These are phyloP conservation scores for Ataeniobius toweri DNA, from an alignment of 2,797 vertebrate genomes.

Conservation along the genomic window DNA sequence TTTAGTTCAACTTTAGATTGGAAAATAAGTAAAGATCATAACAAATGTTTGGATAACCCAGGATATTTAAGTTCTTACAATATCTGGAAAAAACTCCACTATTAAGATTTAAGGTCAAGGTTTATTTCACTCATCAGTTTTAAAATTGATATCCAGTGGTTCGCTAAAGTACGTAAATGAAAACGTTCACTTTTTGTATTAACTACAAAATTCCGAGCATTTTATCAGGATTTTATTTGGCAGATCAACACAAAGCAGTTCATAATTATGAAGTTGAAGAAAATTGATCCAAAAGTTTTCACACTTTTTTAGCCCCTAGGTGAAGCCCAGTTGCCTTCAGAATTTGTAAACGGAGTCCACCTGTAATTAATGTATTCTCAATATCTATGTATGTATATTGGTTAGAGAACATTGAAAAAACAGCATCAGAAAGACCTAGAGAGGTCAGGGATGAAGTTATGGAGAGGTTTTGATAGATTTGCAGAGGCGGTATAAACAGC, in stretches of 20 bases:
- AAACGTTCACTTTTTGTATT: background rate
- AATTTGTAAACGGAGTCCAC: no score
- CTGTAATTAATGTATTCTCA: no score
- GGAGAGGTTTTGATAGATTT: background rate
- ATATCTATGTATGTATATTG: no score
- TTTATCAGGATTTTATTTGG: background rate
- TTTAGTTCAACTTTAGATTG: background rate
- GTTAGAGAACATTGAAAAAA: no score
- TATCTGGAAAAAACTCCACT: background rate
- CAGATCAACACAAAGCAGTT: background rate
- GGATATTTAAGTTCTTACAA: background rate
- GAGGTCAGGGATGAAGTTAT: no score
- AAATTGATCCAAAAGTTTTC: background rate
- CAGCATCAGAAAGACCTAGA: no score
- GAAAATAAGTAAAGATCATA: background rate
- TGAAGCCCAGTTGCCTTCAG: no score
- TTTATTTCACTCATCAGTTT: background rate
- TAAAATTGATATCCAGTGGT: background rate
- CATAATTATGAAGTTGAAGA: background rate
- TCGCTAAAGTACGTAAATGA: background rate
- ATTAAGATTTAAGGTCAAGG: background rate
- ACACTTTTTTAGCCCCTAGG: background rate
- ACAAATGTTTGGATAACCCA: background rate
- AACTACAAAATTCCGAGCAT: background rate
- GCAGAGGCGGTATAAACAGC: background rate